These are phyloP conservation scores for Dendrophyllia cribrosa DNA, from an alignment of 64 coral and sea anemone species.

Conservation along the genomic window DNA sequence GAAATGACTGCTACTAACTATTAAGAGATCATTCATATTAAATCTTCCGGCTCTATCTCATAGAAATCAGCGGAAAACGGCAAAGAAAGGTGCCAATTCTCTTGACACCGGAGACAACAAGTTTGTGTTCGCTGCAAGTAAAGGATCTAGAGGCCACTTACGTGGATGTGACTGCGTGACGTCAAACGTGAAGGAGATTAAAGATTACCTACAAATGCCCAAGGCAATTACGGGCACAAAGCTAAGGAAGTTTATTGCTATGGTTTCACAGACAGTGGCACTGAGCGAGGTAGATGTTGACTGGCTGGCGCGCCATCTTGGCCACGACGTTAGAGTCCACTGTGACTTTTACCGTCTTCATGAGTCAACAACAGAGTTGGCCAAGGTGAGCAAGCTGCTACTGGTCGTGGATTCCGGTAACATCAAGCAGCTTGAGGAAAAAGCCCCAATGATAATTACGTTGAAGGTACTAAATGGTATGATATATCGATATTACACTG, in stretches of 20 bases:
- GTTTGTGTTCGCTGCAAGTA: not conserved
- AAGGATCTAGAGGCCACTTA: not conserved
- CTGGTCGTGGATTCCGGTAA: not conserved
- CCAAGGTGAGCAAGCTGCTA: constrained; percentile 59
- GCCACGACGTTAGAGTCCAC: constrained; percentile 52
- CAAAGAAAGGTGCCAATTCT: no score
- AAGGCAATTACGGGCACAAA: constrained; percentile 35
- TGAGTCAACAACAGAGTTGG: constrained; percentile 27
- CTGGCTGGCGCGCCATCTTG: constrained; percentile 59
- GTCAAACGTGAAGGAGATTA: not conserved
- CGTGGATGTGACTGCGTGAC: constrained; percentile 29
- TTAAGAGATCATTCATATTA: no score
- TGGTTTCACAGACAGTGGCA: constrained; percentile 20
- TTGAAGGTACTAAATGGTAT: no score
- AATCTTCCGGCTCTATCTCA: no score
- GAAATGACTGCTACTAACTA: no score
- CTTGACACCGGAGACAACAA: not conserved
- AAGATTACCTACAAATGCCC: constrained; percentile 10
- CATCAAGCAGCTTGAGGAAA: not conserved
- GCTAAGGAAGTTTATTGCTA: constrained; percentile 51
- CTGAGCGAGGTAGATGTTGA: constrained; percentile 32
- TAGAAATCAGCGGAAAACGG: no score
- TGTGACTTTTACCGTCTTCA: constrained; percentile 51
- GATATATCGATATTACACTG: no score
- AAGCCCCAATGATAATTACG: no score